A percentile compares a stretch with the other conserved stretches of the same genome.
phyloP scores from a whole-genome alignment of 2,797 vertebrate genomes.

The Linurgus olivaceus region DNA sequence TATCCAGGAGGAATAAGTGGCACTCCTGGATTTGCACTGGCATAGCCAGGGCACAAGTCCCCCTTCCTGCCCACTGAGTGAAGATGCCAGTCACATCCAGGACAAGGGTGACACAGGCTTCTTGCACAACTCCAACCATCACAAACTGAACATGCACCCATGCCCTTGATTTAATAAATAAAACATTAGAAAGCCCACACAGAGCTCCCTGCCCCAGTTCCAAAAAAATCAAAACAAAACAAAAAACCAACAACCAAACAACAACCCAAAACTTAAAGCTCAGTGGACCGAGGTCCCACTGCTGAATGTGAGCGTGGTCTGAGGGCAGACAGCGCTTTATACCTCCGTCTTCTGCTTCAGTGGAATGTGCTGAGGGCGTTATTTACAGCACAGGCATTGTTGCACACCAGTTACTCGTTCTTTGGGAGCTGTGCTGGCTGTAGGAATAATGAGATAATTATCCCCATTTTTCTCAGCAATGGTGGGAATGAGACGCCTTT shows the following conservation, averaged over 20 bases:
- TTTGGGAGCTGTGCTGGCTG: constrained; percentile 38
- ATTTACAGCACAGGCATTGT: constrained; percentile 64
- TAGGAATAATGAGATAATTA: constrained; percentile 61
- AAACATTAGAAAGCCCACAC: background rate
- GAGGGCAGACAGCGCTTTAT: background rate
- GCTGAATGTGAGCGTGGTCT: background rate
- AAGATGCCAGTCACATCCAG: background rate
- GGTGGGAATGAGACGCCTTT: constrained; percentile 48
- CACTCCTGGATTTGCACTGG: background rate
- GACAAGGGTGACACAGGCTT: background rate
- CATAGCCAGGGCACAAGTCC: background rate
- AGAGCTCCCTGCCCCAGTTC: background rate
- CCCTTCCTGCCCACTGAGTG: background rate
- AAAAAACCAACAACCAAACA: background rate
- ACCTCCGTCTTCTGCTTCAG: background rate
- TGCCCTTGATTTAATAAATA: background rate
- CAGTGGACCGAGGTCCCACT: background rate
- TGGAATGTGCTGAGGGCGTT: constrained; percentile 19
- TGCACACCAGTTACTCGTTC: constrained; percentile 24
- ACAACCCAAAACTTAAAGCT: background rate
- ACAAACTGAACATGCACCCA: background rate
- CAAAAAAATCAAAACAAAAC: background rate
- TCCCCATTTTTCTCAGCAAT: background rate
- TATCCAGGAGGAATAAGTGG: background rate
- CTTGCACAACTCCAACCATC: background rate